Percentiles rank a stretch among this genome's conserved stretches.
Conservation (phyloP, 1,140 invertebrate genomes). For the Hylaeus anthracinus region DNA sequence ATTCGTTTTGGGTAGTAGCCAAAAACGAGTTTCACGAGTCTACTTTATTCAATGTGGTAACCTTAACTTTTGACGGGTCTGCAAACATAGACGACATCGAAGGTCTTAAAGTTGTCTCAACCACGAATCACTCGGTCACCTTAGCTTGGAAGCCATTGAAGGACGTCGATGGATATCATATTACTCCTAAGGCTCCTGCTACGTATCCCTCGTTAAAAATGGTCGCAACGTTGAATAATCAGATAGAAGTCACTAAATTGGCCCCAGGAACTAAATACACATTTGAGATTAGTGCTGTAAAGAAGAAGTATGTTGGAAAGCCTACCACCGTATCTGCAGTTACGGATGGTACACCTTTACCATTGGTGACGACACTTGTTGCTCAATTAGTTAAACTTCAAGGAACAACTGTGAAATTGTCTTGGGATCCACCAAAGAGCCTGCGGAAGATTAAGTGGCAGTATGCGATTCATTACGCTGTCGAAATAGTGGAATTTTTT, state of each 20-base stretch:
- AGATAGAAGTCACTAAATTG: constrained; percentile 81
- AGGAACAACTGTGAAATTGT: constrained; percentile 84
- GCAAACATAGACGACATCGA: constrained; percentile 84
- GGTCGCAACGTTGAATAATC: constrained; percentile 73
- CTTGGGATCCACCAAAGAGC: constrained; percentile 84
- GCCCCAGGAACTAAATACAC: constrained; percentile 83
- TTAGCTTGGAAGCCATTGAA: constrained; percentile 84
- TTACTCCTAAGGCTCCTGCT: constrained; percentile 79
- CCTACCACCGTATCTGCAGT: constrained; percentile 78
- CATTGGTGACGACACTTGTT: constrained; percentile 79
- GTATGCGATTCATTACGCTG: constrained; percentile 86
- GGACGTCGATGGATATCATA: constrained; percentile 84
- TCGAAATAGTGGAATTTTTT: constrained; percentile 79
- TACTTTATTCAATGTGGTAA: constrained; percentile 81
- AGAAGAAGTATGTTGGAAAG: constrained; percentile 83
- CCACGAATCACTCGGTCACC: constrained; percentile 80
- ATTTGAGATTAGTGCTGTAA: constrained; percentile 84
- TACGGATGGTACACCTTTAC: constrained; percentile 83
- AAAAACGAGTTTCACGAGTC: constrained; percentile 84
- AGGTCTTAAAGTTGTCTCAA: constrained; percentile 80
- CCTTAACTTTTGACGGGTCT: constrained; percentile 83
- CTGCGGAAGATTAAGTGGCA: constrained; percentile 81
- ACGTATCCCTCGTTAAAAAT: constrained; percentile 81
- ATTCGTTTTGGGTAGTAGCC: constrained; percentile 90
- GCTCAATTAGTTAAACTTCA: constrained; percentile 81